A percentile compares a stretch with the other conserved stretches of the same genome.
phyloP scores from a whole-genome alignment of 1,140 invertebrate genomes.

The Drosophila navojoa region DNA sequence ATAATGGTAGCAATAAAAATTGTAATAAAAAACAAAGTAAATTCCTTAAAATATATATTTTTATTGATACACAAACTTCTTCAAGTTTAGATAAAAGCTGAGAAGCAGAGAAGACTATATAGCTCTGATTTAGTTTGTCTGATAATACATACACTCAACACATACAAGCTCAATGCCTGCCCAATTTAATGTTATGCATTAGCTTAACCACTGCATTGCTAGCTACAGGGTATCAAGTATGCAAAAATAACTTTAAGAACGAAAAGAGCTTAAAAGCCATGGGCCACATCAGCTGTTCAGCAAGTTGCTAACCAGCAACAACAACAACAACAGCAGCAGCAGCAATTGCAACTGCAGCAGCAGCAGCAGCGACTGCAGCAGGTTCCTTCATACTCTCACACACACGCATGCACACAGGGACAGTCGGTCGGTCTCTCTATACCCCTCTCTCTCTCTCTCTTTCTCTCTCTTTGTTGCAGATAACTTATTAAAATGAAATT shows the following conservation, averaged over 20 bases:
- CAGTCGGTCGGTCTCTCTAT: too few relatives aligned
- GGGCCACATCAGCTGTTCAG: constrained; percentile 47
- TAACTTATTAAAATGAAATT: constrained; percentile 16
- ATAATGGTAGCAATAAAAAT: too few relatives aligned
- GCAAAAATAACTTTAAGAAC: constrained; percentile 1
- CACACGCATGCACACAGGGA: background rate
- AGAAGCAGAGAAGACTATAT: too few relatives aligned
- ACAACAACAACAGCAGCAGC: constrained; percentile 3
- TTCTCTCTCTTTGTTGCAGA: background rate
- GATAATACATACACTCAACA: too few relatives aligned
- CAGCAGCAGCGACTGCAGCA: constrained; percentile 22
- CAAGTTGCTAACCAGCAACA: background rate
- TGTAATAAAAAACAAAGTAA: too few relatives aligned
- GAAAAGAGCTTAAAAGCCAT: constrained; percentile 18
- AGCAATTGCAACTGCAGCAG: constrained; percentile 11
- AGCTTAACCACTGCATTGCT: background rate
- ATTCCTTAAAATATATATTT: too few relatives aligned
- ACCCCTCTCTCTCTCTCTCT: background rate
- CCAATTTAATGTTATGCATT: background rate
- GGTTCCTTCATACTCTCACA: constrained; percentile 11
- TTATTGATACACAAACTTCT: background rate
- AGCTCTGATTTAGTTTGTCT: too few relatives aligned
- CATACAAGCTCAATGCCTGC: too few relatives aligned
- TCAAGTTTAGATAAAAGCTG: too few relatives aligned
- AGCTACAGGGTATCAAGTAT: constrained; percentile 4